Percentiles rank a stretch among this genome's conserved stretches.
These are phyloP conservation scores for Jaculus jaculus DNA, from an alignment of 2,113 vertebrate species.

Conservation along the genomic window DNA sequence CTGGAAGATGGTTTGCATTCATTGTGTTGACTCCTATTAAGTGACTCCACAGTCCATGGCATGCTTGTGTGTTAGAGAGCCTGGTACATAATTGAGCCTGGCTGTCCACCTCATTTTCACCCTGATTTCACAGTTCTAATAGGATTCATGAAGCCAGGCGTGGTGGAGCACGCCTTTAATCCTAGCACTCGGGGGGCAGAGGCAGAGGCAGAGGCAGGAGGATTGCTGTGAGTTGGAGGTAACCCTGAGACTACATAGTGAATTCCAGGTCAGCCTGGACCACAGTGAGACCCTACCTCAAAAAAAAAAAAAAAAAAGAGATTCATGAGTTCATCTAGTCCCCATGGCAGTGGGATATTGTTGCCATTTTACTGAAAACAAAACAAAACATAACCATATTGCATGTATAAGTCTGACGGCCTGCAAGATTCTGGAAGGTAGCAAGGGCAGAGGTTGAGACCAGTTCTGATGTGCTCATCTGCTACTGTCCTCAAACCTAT, in stretches of 20 bases:
- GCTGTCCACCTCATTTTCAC: background rate
- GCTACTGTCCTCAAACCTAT: background rate
- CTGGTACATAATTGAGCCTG: constrained; percentile 14
- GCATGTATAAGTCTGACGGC: background rate
- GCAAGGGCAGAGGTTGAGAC: background rate
- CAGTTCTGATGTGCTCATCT: background rate
- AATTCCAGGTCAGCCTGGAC: too few relatives aligned
- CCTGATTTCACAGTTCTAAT: background rate
- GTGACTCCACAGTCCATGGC: constrained; percentile 41
- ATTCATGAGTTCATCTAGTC: background rate
- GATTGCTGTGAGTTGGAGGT: too few relatives aligned
- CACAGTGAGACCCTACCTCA: too few relatives aligned
- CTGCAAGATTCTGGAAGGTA: background rate
- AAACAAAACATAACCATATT: background rate
- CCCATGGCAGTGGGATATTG: background rate
- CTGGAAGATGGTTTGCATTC: background rate
- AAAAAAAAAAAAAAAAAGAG: too few relatives aligned
- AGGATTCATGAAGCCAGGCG: background rate
- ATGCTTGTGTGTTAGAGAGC: background rate
- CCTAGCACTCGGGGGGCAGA: too few relatives aligned
- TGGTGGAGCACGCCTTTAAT: too few relatives aligned
- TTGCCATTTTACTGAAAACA: background rate
- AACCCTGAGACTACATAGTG: too few relatives aligned
- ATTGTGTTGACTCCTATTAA: background rate
- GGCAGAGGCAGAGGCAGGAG: too few relatives aligned